Evolutionary conservation across 2,113 vertebrate species (phyloP), one percentile per base, ranked within the genome.

Genomic region (Micronycteris hirsuta): DNA sequence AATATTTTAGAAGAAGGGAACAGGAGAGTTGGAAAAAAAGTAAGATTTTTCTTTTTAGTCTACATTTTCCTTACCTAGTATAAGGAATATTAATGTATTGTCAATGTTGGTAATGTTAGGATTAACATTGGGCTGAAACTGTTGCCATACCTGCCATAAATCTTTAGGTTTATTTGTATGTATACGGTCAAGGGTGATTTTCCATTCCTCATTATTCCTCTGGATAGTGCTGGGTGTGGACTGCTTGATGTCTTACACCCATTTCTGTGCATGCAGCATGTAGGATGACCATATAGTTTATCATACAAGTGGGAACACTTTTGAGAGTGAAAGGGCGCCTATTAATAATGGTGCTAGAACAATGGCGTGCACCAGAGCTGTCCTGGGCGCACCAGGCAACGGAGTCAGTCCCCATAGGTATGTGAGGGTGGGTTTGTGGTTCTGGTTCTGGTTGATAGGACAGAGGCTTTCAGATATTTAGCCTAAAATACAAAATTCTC

Each of bases 391-490:
- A 86, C 4, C 24, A 58, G 80, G 14, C 13, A 3, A 14, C 33
- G 26, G n/a, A 63, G 67, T 54, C 36, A 31, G 67, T 63, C 52
- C 86, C 19, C 1, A 15, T 12, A 12, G 49, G 83, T 22, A 85
- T 93, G 49, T 33, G 56, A 86, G 20, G 71, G 68, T 49, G 28
- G 7, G 38, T 91, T 95, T 88, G 56, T 94, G 73, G 58, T 88
- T 65, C 87, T 91, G 74, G 74, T 65, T 88, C 7, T 81, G 38
- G 41, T 74, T 91, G 33, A 58, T 13, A 65, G 49, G 56, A 58
- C n/a, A 91, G 56, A 71, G 10, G 5, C 61, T 93, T 93, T 86
- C n/a, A 94, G 36, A 85, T 88, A 58, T 77, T 76, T 87, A 92
- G 70, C 16, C 41, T 94, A 45, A 86, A 90, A 67, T 61, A 17